Evolutionary conservation across 2,113 vertebrate species (phyloP), one percentile per base, ranked within the genome.

Genomic region (Osmerus mordax): DNA sequence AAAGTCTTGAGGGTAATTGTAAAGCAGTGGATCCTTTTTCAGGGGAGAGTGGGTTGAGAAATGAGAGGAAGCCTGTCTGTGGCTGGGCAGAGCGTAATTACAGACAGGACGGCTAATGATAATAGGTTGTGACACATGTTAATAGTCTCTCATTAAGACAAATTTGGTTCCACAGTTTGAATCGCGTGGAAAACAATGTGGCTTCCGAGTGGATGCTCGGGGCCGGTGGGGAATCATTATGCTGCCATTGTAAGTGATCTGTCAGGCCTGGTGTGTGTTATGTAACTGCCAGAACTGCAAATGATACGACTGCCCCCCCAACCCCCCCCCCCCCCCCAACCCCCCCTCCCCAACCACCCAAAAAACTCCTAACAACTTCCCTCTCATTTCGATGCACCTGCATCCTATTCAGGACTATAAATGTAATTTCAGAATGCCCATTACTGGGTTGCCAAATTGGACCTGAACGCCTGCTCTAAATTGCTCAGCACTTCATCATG

Each of bases 91-190:
- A 86, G 80, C 75, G 71, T 83, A 87, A 89, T 90, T 80, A 86
- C 73, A 80, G 76, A 75, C 74, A 70, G 78, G 86, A 81, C 78
- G 86, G 82, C 83, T 87, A 74, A 90, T 84, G 81, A 80, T 87
- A 89, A 90, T 82, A 83, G 81, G 56, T 65, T 86, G 86, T 83
- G 88, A 86, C 87, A 87, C 75, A 75, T 80, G 82, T 78, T 91
- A 90, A 90, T 89, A 54, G 84, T 73, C 73, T 84, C 85, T 89
- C 86, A 87, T 88, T 88, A 80, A 71, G 70, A 83, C 73, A 71
- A 69, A 82, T 86, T 78, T 84, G 79, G 73, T 79, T 77, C 70
- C 73, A 18, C 76, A 71, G 69, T 79, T 14, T 77, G 54, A 76
- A 87, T 84, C 83, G 78, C 76, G 83, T 80, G 76, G 21, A 62